Conservation (phyloP, 2,797 vertebrate species). For the Trachops cirrhosus region DNA sequence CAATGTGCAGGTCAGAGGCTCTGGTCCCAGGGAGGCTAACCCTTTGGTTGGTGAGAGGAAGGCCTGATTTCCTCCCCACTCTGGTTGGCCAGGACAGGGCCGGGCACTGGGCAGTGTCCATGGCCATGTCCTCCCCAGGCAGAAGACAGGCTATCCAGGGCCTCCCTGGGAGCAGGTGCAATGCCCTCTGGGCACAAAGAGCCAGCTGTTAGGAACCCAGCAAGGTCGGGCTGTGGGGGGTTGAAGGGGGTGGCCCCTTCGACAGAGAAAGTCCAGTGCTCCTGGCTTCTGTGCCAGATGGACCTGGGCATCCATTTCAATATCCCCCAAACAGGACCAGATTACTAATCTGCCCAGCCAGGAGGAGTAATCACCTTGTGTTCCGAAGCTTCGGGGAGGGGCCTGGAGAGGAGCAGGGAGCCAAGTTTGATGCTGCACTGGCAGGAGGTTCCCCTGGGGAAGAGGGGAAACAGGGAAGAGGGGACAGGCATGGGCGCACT, state of each 20-base stretch:
- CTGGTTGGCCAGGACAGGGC: not conserved
- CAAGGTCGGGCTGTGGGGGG: too few relatives aligned
- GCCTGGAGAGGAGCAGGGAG: not conserved
- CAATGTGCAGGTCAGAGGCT: not conserved
- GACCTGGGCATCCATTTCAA: not conserved
- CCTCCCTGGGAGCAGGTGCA: not conserved
- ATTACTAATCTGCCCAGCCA: rapidly evolving
- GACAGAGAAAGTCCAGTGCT: not conserved
- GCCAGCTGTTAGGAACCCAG: not conserved
- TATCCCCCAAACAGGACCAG: not conserved
- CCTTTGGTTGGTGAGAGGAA: not conserved
- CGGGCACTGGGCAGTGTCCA: rapidly evolving
- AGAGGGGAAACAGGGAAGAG: rapidly evolving
- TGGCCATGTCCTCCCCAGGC: not conserved
- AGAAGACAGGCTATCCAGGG: not conserved
- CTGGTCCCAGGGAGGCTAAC: not conserved
- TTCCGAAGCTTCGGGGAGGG: not conserved
- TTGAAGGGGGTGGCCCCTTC: rapidly evolving
- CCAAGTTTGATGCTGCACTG: rapidly evolving
- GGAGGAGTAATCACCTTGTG: not conserved
- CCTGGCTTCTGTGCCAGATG: not conserved
- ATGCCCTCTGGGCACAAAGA: not conserved
- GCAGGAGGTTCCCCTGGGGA: rapidly evolving
- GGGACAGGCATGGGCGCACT: too few relatives aligned
- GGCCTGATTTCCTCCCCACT: not conserved